phyloP scores from a whole-genome alignment of 2,888 invertebrate species.

The Tortricodes alternella region DNA sequence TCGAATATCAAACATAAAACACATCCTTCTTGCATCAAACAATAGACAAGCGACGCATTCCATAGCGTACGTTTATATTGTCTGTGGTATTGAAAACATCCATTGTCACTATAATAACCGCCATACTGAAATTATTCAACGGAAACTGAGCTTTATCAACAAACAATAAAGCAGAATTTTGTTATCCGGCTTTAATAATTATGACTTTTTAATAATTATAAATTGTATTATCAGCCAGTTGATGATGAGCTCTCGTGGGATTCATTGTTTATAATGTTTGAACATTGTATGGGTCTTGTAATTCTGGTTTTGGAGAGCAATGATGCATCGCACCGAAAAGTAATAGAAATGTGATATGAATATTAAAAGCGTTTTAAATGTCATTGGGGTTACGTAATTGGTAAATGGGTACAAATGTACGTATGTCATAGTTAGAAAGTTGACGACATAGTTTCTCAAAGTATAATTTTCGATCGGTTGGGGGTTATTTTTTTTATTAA shows the following conservation, averaged over 20 bases:
- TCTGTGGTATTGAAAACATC: conserved; percentile 56
- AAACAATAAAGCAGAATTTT: conserved; percentile 40
- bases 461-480: not conserved
- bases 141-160: conserved; percentile 50
- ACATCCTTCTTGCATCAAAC: conserved; percentile 40
- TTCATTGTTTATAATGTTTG: not conserved
- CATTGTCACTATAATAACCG: conserved; percentile 47
- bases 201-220: conserved; percentile 28
- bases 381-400: conserved; percentile 18
- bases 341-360: conserved; percentile 42
- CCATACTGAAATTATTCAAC: conserved; percentile 38
- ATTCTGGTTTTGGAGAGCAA: conserved; percentile 38
- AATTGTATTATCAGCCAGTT: conserved; percentile 33
- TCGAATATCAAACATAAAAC: conserved; percentile 3
- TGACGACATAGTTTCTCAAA: no score
- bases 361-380: conserved; percentile 34
- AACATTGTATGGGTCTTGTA: conserved; percentile 11
- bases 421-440: conserved; percentile 14
- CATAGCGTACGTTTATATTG: conserved; percentile 55
- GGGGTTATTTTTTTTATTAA: no score
- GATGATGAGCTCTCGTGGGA: conserved; percentile 29
- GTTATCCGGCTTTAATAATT: conserved; percentile 29
- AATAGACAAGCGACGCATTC: conserved; percentile 67
- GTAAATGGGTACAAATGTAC: conserved; percentile 1
- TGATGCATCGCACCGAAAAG: conserved; percentile 36